A percentile compares a stretch with the other conserved stretches of the same genome.
These are phyloP conservation scores for Melinopterus prodromus DNA, from an alignment of 2,888 invertebrate genomes.

Conservation along the genomic window DNA sequence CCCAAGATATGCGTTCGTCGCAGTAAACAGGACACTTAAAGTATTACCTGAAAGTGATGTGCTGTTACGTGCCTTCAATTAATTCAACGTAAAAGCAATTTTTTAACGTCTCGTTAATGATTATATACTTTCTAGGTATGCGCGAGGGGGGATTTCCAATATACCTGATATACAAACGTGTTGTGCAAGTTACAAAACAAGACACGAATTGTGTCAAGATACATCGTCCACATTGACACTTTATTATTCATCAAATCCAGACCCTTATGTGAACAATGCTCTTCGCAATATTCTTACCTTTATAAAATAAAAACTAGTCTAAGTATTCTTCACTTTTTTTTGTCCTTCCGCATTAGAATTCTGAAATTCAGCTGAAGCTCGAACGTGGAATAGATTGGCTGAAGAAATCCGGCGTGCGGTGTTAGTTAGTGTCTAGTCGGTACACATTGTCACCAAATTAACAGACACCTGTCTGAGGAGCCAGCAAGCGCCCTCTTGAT, in stretches of 20 bases:
- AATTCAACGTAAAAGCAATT: not conserved
- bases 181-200: not conserved
- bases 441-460: conserved; percentile 57
- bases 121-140: not conserved
- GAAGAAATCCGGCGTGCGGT: conserved; percentile 34
- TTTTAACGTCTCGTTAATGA: not conserved
- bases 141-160: not conserved
- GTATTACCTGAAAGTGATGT: not conserved
- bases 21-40: not conserved
- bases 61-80: not conserved
- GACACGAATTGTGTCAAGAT: not conserved
- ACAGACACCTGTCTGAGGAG: conserved; percentile 56
- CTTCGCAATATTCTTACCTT: too few species aligned
- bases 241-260: too few species aligned
- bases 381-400: not conserved
- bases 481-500: conserved; percentile 63
- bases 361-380: not conserved
- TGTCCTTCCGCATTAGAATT: not conserved
- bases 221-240: not conserved
- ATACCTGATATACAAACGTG: not conserved
- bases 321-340: too few species aligned
- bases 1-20: not conserved
- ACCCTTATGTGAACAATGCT: too few species aligned
- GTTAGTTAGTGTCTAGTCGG: conserved; percentile 52
- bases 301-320: too few species aligned